These are phyloP conservation scores for Thalassaphorura encarpata DNA, from an alignment of 1,140 invertebrate species.

Conservation along the genomic window DNA sequence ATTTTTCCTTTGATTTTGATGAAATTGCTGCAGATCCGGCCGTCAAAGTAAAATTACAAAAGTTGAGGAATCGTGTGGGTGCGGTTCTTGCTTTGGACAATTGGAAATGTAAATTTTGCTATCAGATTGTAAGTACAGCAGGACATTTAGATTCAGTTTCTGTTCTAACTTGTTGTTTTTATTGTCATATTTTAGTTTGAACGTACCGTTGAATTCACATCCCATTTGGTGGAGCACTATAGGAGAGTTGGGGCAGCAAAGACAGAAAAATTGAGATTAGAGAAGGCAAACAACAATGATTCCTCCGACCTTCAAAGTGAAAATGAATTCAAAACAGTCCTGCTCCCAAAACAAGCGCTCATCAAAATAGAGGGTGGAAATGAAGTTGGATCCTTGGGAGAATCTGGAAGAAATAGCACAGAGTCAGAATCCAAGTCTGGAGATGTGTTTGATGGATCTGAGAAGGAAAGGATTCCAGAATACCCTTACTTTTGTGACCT, in stretches of 20 bases:
- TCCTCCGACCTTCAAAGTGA: too few relatives aligned
- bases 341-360: too few relatives aligned
- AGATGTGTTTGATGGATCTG: background rate
- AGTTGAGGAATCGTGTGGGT: background rate
- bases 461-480: conserved; percentile 3
- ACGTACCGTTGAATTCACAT: conserved; percentile 31
- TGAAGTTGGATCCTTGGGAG: background rate
- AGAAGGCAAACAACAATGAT: too few relatives aligned
- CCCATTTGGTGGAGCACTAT: conserved; percentile 37
- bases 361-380: background rate
- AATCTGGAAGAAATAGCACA: background rate
- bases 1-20: too few relatives aligned
- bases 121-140: conserved; percentile 2
- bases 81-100: conserved; percentile 12
- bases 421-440: background rate
- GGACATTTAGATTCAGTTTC: background rate
- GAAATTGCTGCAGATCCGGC: too few relatives aligned
- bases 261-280: conserved; percentile 18
- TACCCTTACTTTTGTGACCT: conserved; percentile 43
- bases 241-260: conserved; percentile 28
- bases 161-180: background rate
- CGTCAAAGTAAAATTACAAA: too few relatives aligned
- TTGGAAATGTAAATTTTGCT: conserved; percentile 25
- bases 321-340: too few relatives aligned
- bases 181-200: background rate